Evolutionary conservation across 2,888 invertebrate species (phyloP), one percentile per base, ranked within the genome.

Genomic region (Agrotis clavis): DNA sequence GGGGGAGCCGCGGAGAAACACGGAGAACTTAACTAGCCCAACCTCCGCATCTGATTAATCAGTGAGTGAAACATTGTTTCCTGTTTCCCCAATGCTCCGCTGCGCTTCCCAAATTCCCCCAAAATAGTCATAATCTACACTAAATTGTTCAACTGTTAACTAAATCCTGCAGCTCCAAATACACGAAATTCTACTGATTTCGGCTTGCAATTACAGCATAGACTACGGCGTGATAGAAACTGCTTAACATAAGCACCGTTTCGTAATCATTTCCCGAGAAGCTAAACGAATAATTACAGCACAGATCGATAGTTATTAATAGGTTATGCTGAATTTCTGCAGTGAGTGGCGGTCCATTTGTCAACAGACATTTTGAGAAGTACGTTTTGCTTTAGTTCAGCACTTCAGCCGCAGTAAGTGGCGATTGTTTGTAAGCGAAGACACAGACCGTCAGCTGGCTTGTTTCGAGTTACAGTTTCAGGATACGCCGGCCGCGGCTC

Each of bases 371-470:
- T 76, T 78, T 63, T 25, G 60, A 75, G 60, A 41, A 50, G 35
- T 65, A 51, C 30, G 71, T 69, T 79, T 74, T 48, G 41, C 54
- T 73, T 63, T 70, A 76, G 76, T 76, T 74, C 56, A 71, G 82
- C 60, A 65, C 25, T 67, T 66, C 30, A 64, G 67, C 61, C 13
- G 47, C 30, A 56, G 70, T 79, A 67, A 81, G 77, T 80, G 66
- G 71, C 80, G 70, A 83, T 74, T 85, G 86, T 89, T 89, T 87
- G 89, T 88, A 87, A 77, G 79, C 79, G 79, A 87, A 89, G 88
- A 88, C 84, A 87, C 84, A 84, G 76, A 78, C 73, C 87, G 89
- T 85, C 91, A 92, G 91, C 89, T 91, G 90, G 83, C 78, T 85
- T 79, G 84, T 84, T 86, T 71, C 76, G 83, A 90, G 85, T 90